These are phyloP conservation scores for Octopus bimaculoides DNA, from an alignment of 1,140 invertebrate species.

Conservation along the genomic window DNA sequence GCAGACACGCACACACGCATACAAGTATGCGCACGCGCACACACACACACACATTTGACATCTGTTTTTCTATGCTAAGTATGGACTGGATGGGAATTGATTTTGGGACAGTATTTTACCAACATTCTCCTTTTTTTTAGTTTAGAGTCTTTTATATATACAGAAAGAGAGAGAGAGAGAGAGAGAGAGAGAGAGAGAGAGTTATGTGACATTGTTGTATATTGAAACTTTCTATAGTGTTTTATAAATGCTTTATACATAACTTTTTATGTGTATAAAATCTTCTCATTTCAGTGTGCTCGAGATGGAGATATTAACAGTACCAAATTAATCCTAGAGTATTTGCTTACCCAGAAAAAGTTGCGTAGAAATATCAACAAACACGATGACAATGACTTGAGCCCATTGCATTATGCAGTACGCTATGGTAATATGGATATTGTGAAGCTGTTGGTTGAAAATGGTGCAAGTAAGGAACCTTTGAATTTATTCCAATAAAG, in stretches of 20 bases:
- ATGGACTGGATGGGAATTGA: no score
- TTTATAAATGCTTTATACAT: no score
- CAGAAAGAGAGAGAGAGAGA: no score
- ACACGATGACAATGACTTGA: conserved; percentile 52
- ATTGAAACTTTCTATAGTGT: no score
- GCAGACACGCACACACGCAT: not conserved
- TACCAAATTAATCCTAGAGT: conserved; percentile 33
- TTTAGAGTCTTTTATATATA: no score
- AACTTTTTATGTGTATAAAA: no score
- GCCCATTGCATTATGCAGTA: conserved; percentile 58
- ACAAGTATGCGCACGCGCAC: not conserved
- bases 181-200: no score
- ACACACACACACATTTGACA: not conserved
- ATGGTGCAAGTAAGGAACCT: conserved; percentile 48
- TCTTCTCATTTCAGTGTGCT: conserved; percentile 36
- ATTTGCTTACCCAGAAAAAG: conserved; percentile 25
- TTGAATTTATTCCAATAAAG: no score
- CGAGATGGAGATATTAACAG: conserved; percentile 45
- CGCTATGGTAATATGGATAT: conserved; percentile 54
- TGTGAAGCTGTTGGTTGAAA: conserved; percentile 52
- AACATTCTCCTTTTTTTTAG: no score
- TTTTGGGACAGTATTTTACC: no score
- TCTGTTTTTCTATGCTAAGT: not conserved
- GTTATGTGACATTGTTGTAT: no score
- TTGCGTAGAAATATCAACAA: conserved; percentile 50